A percentile compares a stretch with the other conserved stretches of the same genome.
Conservation (phyloP, 2,888 invertebrate genomes). For the Apodemia mormo region DNA sequence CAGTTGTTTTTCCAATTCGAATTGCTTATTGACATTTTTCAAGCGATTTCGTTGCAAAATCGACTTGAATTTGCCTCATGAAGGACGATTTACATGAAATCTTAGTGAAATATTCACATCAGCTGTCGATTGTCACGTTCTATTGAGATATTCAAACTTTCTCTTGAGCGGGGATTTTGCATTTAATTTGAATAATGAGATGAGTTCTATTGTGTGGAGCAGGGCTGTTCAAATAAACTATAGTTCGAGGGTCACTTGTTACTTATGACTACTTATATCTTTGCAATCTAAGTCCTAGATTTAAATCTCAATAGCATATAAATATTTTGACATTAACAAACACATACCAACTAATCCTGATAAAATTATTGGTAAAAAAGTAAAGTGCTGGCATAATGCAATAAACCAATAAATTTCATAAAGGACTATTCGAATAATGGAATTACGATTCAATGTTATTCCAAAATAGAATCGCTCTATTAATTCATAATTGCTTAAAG, state of each 20-base stretch:
- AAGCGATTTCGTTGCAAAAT: conserved; percentile 52
- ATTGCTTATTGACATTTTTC: conserved; percentile 54
- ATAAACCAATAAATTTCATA: too few species aligned
- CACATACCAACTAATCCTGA: too few species aligned
- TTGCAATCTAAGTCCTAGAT: neutral
- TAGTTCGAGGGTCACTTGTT: neutral
- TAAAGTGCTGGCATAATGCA: too few species aligned
- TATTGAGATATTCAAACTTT: conserved; percentile 76
- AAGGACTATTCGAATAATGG: too few species aligned
- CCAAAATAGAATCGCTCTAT: too few species aligned
- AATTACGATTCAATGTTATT: too few species aligned
- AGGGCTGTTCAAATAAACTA: conserved; percentile 47
- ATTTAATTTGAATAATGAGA: conserved; percentile 72
- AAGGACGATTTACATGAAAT: conserved; percentile 71
- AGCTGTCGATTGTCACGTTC: conserved; percentile 73
- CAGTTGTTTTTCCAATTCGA: conserved; percentile 60
- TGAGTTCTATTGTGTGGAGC: conserved; percentile 54
- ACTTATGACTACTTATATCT: neutral
- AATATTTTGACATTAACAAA: neutral
- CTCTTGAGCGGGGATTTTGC: conserved; percentile 58
- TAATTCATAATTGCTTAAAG: too few species aligned
- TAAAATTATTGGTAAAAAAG: too few species aligned
- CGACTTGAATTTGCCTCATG: conserved; percentile 49
- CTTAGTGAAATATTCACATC: conserved; percentile 75
- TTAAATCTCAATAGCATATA: neutral